phyloP scores from a whole-genome alignment of 64 coral and sea anemone species.

The Pachyseris speciosa region DNA sequence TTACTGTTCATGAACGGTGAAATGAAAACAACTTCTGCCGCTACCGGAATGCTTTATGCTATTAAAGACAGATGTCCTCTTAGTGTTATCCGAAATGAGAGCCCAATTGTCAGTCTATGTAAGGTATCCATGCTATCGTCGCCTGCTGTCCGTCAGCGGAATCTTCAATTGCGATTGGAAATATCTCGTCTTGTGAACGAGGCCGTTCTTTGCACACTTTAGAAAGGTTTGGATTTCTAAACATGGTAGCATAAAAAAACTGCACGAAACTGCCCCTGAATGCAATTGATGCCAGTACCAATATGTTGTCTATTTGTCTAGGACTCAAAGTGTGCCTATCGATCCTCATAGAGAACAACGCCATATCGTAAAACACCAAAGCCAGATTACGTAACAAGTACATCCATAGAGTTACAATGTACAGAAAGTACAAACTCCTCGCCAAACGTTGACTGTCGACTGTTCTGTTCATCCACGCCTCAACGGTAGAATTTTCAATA shows the following conservation, averaged over 20 bases:
- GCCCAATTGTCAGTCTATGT: neutral
- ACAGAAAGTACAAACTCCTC: constrained; percentile 38
- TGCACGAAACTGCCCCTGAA: constrained; percentile 81
- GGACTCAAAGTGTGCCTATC: neutral
- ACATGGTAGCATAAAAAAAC: constrained; percentile 82
- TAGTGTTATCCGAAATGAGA: too few relatives aligned
- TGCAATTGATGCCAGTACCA: constrained; percentile 45
- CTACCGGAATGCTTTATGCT: too few relatives aligned
- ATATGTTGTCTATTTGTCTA: constrained; percentile 66
- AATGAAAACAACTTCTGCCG: too few relatives aligned
- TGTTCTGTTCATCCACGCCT: constrained; percentile 53
- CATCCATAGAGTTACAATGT: constrained; percentile 27
- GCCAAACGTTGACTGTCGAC: neutral
- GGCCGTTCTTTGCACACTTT: constrained; percentile 27
- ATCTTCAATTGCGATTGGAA: neutral
- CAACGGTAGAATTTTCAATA: constrained; percentile 48
- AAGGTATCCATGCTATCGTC: constrained; percentile 7
- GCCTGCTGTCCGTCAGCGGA: neutral
- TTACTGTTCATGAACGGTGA: too few relatives aligned
- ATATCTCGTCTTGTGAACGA: neutral
- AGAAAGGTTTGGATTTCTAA: constrained; percentile 65
- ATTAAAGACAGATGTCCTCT: too few relatives aligned
- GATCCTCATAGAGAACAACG: constrained; percentile 61
- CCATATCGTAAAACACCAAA: constrained; percentile 75
- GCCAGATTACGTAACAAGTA: constrained; percentile 72